Evolutionary conservation across 2,888 invertebrate genomes (phyloP).

Genomic region (Oscheius onirici): DNA sequence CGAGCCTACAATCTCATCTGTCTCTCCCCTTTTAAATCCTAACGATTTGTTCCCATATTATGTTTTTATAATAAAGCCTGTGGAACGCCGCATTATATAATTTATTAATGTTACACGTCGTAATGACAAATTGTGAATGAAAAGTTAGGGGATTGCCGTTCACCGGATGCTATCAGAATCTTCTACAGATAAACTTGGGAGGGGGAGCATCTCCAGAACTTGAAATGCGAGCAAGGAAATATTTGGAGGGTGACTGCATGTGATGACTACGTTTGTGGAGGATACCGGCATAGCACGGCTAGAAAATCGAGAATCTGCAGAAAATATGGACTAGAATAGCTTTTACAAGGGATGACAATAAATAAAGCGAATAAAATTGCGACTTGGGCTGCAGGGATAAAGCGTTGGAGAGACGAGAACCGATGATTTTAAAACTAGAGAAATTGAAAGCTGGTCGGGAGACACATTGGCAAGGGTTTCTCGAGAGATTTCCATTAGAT

Average conservation of each 20-base stretch:
- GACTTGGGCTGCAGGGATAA: constrained; percentile 11
- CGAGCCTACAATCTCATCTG: no score
- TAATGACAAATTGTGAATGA: constrained; percentile 38
- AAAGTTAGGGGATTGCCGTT: constrained; percentile 12
- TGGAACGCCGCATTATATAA: constrained; percentile 27
- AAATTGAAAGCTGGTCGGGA: no score
- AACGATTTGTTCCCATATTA: no score
- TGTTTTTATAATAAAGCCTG: not conserved
- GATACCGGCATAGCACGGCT: constrained; percentile 30
- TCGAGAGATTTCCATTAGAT: no score
- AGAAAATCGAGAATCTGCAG: constrained; percentile 7
- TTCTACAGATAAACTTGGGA: not conserved
- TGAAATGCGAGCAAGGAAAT: no score
- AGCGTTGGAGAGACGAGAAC: constrained; percentile 25
- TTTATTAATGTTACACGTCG: constrained; percentile 44
- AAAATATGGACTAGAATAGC: constrained; percentile 25
- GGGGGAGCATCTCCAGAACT: not conserved
- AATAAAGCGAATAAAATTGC: constrained; percentile 30
- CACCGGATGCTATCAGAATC: constrained; percentile 25
- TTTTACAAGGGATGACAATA: constrained; percentile 8
- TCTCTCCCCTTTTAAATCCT: no score
- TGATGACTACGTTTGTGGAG: no score
- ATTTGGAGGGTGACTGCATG: no score
- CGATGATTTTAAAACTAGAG: no score
- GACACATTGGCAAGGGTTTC: no score